These are phyloP conservation scores for Thalassaphorura encarpata DNA, from an alignment of 1,140 invertebrate species.

Conservation along the genomic window DNA sequence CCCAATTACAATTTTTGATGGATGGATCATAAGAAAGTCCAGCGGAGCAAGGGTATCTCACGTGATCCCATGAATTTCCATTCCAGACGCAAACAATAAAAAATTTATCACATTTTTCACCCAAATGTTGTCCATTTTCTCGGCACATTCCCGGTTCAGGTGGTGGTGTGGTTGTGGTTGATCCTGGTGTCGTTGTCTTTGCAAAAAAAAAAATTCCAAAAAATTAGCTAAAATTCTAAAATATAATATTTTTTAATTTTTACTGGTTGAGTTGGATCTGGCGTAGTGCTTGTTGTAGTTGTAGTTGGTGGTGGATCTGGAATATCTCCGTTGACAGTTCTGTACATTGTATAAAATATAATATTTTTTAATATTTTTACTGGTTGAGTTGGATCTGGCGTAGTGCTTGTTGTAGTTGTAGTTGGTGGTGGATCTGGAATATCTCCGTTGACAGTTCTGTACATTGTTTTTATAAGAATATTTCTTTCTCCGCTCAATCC, in stretches of 20 bases:
- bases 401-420: conserved; percentile 9
- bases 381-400: background rate
- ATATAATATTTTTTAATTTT: background rate
- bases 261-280: background rate
- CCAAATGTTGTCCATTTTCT: background rate
- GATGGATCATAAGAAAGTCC: background rate
- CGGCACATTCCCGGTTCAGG: conserved; percentile 1
- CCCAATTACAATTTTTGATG: background rate
- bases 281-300: no score
- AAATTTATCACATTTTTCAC: background rate
- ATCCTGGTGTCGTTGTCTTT: background rate
- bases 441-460: conserved; percentile 10
- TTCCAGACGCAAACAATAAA: conserved; percentile 1
- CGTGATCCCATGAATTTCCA: background rate
- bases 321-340: conserved; percentile 9
- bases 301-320: background rate
- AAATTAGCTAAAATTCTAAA: background rate
- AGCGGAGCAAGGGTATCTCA: background rate
- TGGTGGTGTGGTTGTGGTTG: conserved; percentile 3
- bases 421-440: background rate
- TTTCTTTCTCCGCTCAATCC: conserved; percentile 9
- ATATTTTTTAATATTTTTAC: background rate
- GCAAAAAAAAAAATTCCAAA: background rate
- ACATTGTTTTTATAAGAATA: conserved; percentile 12
- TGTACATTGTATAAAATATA: conserved; percentile 5